Conservation (phyloP, 2,113 vertebrate species). For the Emydura subglobosa region DNA sequence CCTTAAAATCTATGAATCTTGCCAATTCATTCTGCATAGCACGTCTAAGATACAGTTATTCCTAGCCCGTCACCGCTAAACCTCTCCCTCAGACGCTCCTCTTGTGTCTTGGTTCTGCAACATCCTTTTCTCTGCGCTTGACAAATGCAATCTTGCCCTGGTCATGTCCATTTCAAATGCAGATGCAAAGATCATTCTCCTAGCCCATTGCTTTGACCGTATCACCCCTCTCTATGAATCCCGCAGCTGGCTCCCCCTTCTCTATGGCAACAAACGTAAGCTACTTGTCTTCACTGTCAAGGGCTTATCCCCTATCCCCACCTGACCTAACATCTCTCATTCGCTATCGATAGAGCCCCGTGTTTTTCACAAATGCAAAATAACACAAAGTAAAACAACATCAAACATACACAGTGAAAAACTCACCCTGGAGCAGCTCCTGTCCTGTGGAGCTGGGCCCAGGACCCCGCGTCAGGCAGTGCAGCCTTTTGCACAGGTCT, state of each 20-base stretch:
- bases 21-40: neutral
- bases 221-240: neutral
- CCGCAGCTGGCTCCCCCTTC: neutral
- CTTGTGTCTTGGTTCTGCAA: neutral
- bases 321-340: neutral
- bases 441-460: neutral
- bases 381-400: neutral
- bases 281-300: neutral
- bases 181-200: neutral
- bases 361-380: neutral
- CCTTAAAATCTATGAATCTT: conserved; percentile 42
- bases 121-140: neutral
- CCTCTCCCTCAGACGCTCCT: neutral
- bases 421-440: neutral
- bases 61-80: neutral
- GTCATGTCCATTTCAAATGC: neutral
- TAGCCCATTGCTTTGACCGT: fast-evolving
- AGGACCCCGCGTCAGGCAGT: neutral
- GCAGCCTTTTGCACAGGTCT: no score
- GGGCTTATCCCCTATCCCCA: neutral
- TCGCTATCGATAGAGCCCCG: neutral
- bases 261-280: neutral
- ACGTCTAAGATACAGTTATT: neutral
- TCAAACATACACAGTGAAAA: neutral
- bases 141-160: neutral